phyloP scores from a whole-genome alignment of 2,888 invertebrate genomes.

The Nomada ruficornis region DNA sequence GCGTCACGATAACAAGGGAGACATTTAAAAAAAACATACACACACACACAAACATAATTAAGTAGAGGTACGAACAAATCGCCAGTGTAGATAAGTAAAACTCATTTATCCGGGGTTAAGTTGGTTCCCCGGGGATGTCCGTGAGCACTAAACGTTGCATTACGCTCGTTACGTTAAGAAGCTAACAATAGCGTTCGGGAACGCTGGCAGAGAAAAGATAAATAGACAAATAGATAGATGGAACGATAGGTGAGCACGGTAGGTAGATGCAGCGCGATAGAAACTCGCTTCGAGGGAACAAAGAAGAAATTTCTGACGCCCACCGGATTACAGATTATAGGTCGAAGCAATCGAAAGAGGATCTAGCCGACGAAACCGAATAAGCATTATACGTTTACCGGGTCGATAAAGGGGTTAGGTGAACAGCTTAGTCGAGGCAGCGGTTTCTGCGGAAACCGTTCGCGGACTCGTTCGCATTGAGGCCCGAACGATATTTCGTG shows the following conservation, averaged over 20 bases:
- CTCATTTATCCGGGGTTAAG: conserved; percentile 43
- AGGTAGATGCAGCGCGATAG: conserved; percentile 22
- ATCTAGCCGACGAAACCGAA: conserved; percentile 45
- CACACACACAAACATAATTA: conserved; percentile 23
- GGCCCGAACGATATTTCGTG: conserved; percentile 18
- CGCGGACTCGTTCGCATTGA: conserved; percentile 16
- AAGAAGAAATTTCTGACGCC: conserved; percentile 42
- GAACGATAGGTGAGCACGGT: conserved; percentile 36
- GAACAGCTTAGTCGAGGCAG: conserved; percentile 23
- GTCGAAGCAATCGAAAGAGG: conserved; percentile 51
- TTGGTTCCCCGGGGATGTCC: conserved; percentile 30
- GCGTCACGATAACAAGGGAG: conserved; percentile 10
- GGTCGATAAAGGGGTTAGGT: conserved; percentile 18
- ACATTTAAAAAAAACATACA: conserved; percentile 2
- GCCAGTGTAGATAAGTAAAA: conserved; percentile 47
- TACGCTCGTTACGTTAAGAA: conserved; percentile 46
- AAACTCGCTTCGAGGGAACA: conserved; percentile 7
- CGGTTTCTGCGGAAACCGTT: conserved; percentile 1
- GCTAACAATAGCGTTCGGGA: conserved; percentile 44
- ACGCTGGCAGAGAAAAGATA: conserved; percentile 38
- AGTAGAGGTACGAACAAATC: conserved; percentile 33
- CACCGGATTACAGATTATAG: conserved; percentile 53
- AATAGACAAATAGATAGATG: conserved; percentile 58
- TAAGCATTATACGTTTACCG: conserved; percentile 48
- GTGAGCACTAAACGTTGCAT: conserved; percentile 33